Evolutionary conservation across 2,888 invertebrate species (phyloP).

Genomic region (Polia nebulosa): DNA sequence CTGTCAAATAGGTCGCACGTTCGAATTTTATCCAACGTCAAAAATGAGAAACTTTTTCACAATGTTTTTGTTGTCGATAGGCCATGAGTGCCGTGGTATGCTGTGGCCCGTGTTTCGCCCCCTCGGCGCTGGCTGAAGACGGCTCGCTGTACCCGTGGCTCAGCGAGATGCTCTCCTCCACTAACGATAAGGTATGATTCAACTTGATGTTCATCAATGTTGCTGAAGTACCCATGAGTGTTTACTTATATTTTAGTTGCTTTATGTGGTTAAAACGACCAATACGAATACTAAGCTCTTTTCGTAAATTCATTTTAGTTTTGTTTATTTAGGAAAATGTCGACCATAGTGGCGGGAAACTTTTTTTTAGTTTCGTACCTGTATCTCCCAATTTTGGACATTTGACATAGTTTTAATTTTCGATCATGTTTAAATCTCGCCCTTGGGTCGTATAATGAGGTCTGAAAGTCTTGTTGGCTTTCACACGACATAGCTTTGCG

Average conservation of each 20-base stretch:
- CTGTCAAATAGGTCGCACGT: not conserved
- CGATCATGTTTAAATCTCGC: not conserved
- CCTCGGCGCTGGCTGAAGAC: conserved; percentile 96
- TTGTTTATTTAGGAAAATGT: too few species aligned
- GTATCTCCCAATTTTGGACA: too few species aligned
- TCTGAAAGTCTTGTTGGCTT: not conserved
- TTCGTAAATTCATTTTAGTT: too few species aligned
- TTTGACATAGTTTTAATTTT: not conserved
- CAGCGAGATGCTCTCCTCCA: conserved; percentile 96
- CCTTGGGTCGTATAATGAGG: not conserved
- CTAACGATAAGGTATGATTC: conserved; percentile 94
- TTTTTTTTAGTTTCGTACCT: too few species aligned
- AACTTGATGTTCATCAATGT: not conserved
- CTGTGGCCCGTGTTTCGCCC: conserved; percentile 98
- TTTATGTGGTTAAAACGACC: too few species aligned
- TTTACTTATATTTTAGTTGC: not conserved
- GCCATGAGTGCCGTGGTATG: conserved; percentile 99
- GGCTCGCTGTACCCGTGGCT: conserved; percentile 98
- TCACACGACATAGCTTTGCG: not conserved
- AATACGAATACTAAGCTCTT: not conserved
- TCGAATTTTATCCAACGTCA: not conserved
- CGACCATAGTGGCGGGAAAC: too few species aligned
- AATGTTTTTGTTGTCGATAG: conserved; percentile 84
- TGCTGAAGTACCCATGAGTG: not conserved
- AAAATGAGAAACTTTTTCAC: not conserved